Evolutionary conservation across 2,797 vertebrate species (phyloP).

Genomic region (Helostoma temminkii): DNA sequence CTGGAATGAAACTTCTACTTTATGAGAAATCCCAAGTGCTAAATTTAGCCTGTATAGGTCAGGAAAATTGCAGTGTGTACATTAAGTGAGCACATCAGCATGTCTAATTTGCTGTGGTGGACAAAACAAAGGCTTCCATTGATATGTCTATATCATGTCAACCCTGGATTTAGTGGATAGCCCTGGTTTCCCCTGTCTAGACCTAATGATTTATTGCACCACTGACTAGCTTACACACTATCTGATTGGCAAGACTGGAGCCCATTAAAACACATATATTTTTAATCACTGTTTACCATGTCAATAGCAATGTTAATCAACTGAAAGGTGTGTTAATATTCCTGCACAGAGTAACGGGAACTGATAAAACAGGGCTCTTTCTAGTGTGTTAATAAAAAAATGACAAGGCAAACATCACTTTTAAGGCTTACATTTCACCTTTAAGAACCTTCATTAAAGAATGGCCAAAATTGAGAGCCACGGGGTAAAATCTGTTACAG

Average conservation of each 20-base stretch:
- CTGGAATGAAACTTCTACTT: slow-evolving; percentile 73
- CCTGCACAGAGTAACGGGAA: slow-evolving; percentile 11
- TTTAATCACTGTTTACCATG: slow-evolving; percentile 82
- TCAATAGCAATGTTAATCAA: slow-evolving; percentile 79
- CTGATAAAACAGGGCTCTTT: slow-evolving; percentile 46
- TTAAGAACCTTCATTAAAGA: slow-evolving; percentile 73
- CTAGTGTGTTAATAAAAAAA: slow-evolving; percentile 39
- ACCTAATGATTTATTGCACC: slow-evolving; percentile 77
- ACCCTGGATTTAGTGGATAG: slow-evolving; percentile 61
- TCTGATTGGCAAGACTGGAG: slow-evolving; percentile 71
- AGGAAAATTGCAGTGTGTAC: slow-evolving; percentile 69
- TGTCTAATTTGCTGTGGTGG: slow-evolving; percentile 78
- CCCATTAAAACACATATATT: slow-evolving; percentile 79
- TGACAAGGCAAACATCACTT: slow-evolving; percentile 39
- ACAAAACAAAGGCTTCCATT: slow-evolving; percentile 81
- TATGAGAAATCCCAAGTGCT: slow-evolving; percentile 71
- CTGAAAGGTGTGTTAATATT: slow-evolving; percentile 51
- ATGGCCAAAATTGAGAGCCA: slow-evolving; percentile 55
- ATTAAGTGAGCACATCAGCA: slow-evolving; percentile 69
- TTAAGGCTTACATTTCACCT: slow-evolving; percentile 75
- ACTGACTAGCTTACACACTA: slow-evolving; percentile 62
- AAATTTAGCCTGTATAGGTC: slow-evolving; percentile 68
- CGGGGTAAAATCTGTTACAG: slow-evolving; percentile 74
- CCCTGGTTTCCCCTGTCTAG: slow-evolving; percentile 63
- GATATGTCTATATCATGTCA: slow-evolving; percentile 78